Conservation (phyloP, 2,797 vertebrate genomes). For the Diglossa cyanea region DNA sequence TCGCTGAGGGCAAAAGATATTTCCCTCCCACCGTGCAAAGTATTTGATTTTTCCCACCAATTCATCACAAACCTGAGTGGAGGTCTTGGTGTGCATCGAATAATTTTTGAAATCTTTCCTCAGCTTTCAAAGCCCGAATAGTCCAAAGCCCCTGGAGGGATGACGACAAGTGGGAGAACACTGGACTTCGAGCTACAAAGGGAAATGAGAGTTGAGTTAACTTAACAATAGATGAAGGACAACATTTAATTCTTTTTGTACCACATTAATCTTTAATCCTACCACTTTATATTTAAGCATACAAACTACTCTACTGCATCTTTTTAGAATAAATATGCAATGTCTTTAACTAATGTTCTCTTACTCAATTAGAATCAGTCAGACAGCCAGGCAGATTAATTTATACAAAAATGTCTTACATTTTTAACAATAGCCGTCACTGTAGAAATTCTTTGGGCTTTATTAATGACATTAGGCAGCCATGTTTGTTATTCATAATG, state of each 20-base stretch:
- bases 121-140: conserved; percentile 89
- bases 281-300: not conserved
- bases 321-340: not conserved
- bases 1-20: not conserved
- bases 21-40: conserved; percentile 10
- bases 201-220: conserved; percentile 9
- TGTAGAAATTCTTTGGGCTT: not conserved
- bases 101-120: conserved; percentile 86
- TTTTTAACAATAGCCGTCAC: conserved; percentile 14
- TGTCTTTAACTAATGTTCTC: not conserved
- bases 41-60: conserved; percentile 28
- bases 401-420: not conserved
- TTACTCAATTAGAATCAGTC: not conserved
- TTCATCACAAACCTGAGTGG: conserved; percentile 85
- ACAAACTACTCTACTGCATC: not conserved
- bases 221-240: conserved; percentile 9
- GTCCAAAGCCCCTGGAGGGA: conserved; percentile 94
- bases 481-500: not conserved
- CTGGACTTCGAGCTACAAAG: conserved; percentile 87
- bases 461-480: not conserved
- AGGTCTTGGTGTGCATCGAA: conserved; percentile 93
- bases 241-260: conserved; percentile 27
- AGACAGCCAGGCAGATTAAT: conserved; percentile 3
- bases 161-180: conserved; percentile 93
- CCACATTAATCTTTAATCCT: conserved; percentile 24